Evolutionary conservation across 2,797 vertebrate species (phyloP), one percentile per base, ranked within the genome.

Genomic region (Diplodus puntazzo): DNA sequence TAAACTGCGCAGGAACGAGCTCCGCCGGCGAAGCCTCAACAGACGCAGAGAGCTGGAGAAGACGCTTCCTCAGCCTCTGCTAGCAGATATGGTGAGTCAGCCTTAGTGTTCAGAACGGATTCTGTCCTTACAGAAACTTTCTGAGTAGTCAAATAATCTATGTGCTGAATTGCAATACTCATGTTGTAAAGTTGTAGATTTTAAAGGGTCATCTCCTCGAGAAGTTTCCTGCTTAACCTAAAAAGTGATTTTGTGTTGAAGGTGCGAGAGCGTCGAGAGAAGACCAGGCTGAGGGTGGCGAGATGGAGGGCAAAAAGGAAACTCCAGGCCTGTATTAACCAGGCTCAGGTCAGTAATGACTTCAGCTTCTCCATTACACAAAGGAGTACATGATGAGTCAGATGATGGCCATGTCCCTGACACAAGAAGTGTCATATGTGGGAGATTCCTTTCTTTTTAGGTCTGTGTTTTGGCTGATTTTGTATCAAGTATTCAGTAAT

Each of bases 241-340:
- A 66, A 68, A 12, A 7, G 0, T 43, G 21, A 49, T 63, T 11
- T 2, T 63, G 11, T 80, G 55, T 64, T 78, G 62, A 73, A 94
- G 93, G 80, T 92, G 34, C 88, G 89, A 17, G 93, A 93, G 80
- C 94, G 95, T 1, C 82, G 95, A 50, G 95, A 96, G 87, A 96
- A 96, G 88, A 96, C 95, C 63, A 89, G 95, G 3, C 89, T 96
- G 77, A 88, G 95, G 42, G 95, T 96, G 63, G 95, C 95, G 4
- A 85, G 94, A 20, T 96, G 95, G 95, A 92, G 95, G 57, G 95
- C 95, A 5, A 95, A 95, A 39, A 93, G 95, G 80, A 96, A 96
- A 75, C 92, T 96, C 1, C 95, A 96, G 88, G 95, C 94, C 13
- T 94, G 94, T 73, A 76, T 95, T 58, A 81, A 82, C 70, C 88